Conservation (phyloP, 2,888 invertebrate genomes). For the Ditylenchus weischeri region DNA sequence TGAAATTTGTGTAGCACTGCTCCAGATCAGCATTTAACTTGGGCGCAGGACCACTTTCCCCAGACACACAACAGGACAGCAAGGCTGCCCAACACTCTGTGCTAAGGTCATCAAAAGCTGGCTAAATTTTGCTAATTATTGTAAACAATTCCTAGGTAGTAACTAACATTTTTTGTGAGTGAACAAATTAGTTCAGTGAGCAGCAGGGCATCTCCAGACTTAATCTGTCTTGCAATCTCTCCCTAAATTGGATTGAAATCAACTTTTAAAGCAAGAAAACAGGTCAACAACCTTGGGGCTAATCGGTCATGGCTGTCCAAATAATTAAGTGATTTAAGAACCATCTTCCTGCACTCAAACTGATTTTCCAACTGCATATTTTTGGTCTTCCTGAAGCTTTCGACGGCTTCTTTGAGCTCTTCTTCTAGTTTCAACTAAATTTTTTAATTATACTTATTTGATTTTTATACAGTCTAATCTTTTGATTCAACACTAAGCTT, state of each 20-base stretch:
- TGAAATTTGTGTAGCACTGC: constrained; percentile 73
- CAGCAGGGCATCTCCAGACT: constrained; percentile 90
- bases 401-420: constrained; percentile 25
- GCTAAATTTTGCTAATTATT: too few species aligned
- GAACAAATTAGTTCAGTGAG: constrained; percentile 97
- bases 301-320: constrained; percentile 89
- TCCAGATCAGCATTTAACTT: constrained; percentile 80
- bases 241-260: constrained; percentile 65
- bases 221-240: constrained; percentile 93
- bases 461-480: too few species aligned
- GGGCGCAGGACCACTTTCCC: constrained; percentile 68
- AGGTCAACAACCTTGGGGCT: constrained; percentile 72
- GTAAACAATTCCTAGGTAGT: too few species aligned
- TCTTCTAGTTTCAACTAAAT: constrained; percentile 16
- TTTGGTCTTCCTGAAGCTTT: constrained; percentile 67
- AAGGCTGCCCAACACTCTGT: constrained; percentile 75
- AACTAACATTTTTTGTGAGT: constrained; percentile 71
- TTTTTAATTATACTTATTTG: too few species aligned
- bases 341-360: constrained; percentile 86
- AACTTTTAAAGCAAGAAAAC: not conserved
- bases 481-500: too few species aligned
- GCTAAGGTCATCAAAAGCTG: constrained; percentile 78
- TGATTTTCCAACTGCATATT: constrained; percentile 94
- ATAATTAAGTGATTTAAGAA: constrained; percentile 85
- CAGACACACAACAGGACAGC: constrained; percentile 64